Percentiles rank a stretch among this genome's conserved stretches.
phyloP scores from a whole-genome alignment of 2,888 invertebrate species.

The Neuroscelio doddi region DNA sequence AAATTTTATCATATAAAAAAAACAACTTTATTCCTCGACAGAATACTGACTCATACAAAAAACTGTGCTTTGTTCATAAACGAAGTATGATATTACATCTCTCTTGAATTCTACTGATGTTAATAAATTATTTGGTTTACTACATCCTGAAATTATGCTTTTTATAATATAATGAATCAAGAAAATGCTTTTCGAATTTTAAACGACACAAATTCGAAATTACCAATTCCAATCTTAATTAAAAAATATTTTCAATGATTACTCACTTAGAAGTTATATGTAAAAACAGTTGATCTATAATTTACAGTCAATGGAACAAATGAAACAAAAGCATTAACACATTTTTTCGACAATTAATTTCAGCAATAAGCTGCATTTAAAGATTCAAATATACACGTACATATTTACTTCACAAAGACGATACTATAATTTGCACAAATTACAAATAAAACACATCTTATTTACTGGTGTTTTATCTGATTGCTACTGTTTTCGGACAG shows the following conservation, averaged over 20 bases:
- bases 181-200: no score
- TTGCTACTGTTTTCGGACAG: slow-evolving; percentile 53
- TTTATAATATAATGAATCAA: no score
- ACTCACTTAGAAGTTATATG: no score
- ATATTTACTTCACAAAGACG: slow-evolving; percentile 13
- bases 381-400: slow-evolving; percentile 38
- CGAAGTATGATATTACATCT: no score
- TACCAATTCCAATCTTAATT: no score
- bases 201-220: no score
- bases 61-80: slow-evolving; percentile 4
- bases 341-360: not conserved
- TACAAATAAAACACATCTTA: not conserved
- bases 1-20: slow-evolving; percentile 4
- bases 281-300: no score
- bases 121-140: no score
- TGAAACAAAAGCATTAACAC: slow-evolving; percentile 1
- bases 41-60: slow-evolving; percentile 10
- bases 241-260: no score
- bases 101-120: no score
- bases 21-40: slow-evolving; percentile 10
- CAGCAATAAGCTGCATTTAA: slow-evolving; percentile 24
- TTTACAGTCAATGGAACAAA: no score
- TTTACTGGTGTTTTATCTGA: slow-evolving; percentile 13
- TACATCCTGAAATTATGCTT: no score
- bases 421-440: slow-evolving; percentile 1